Conservation (phyloP, 2,888 invertebrate species). For the Drosophila neotestacea region DNA sequence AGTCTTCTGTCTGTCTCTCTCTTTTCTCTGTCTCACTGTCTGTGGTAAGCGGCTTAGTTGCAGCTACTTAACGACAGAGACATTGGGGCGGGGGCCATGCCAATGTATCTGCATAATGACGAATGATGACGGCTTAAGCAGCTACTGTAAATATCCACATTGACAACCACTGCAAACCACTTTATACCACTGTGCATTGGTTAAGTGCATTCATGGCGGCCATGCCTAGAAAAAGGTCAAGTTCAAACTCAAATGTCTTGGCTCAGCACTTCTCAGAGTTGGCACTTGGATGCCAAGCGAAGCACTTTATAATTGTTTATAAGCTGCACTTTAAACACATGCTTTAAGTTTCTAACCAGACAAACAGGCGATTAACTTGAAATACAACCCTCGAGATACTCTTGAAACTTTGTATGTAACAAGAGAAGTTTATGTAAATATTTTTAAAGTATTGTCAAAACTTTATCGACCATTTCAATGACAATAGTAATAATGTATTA, state of each 20-base stretch:
- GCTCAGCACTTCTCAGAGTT: conserved; percentile 33
- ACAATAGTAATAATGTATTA: too few species aligned
- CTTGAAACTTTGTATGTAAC: too few species aligned
- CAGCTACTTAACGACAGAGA: conserved; percentile 53
- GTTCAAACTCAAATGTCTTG: conserved; percentile 47
- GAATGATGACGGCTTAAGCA: conserved; percentile 44
- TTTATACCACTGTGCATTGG: conserved; percentile 39
- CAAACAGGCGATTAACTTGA: conserved; percentile 8
- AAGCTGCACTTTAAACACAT: conserved; percentile 38
- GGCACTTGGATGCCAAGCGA: conserved; percentile 25
- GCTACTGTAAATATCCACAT: conserved; percentile 22
- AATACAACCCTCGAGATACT: not conserved
- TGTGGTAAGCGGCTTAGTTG: conserved; percentile 62
- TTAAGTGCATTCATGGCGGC: conserved; percentile 41
- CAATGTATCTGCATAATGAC: conserved; percentile 44
- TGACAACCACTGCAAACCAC: conserved; percentile 16
- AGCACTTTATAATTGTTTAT: conserved; percentile 50
- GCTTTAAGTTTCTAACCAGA: conserved; percentile 14
- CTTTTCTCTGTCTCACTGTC: not conserved
- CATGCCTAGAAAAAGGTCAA: conserved; percentile 60
- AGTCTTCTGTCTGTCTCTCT: conserved; percentile 1
- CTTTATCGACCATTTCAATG: too few species aligned
- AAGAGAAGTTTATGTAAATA: too few species aligned
- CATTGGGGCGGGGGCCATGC: conserved; percentile 37
- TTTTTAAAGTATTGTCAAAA: too few species aligned